Evolutionary conservation across 2,797 vertebrate species (phyloP), one percentile per base, ranked within the genome.

Genomic region (Xiphorhynchus erythropygius): DNA sequence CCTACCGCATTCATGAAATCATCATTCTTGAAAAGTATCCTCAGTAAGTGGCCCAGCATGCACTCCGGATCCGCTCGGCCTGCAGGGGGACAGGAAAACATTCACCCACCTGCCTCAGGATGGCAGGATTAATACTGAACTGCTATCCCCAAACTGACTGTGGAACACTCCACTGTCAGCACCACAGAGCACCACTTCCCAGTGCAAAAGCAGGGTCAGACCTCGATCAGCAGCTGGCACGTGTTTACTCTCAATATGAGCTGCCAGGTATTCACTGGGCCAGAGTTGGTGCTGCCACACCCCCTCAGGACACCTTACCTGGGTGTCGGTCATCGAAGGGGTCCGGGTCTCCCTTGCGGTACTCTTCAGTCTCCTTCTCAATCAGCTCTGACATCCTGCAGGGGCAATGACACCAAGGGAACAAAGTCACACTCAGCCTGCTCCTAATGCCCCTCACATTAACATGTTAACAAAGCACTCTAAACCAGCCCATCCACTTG

Each of bases 21-120:
- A 93, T 99, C 99, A n/a, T 99, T 99, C 98, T 99, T 99, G 97
- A 99, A 99, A 62, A 99, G 98, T 96, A 99, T 99, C 97, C 99
- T 99, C 94, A 99, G 98, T 53, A 99, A 97, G 95, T 99, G 99
- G 71, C 99, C 99, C 88, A 99, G 98, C 98, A 99, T 98, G 75
- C 99, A 99, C 92, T 99, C 99, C 9, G 99, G 99, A 97, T 99
- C 99, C 46, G 99, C 99, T 93, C 99, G 99, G 97, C 99, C 99
- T 99, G 95, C 42, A 82, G 95, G 91, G 93, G 52, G 83, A 96
- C 25, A 87, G 59, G 32, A 55, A 78, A 46, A 96, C 57, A 44
- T 39, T 90, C 79, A 92, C 3, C 27, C 13, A 70, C 30, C 47
- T 15, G 17, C 22, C 50, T 67, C 57, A 33, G 4, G 11, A 50